Base-by-base conservation (phyloP, 2,797 vertebrate genomes). In the Sebastes alutus region DNA sequence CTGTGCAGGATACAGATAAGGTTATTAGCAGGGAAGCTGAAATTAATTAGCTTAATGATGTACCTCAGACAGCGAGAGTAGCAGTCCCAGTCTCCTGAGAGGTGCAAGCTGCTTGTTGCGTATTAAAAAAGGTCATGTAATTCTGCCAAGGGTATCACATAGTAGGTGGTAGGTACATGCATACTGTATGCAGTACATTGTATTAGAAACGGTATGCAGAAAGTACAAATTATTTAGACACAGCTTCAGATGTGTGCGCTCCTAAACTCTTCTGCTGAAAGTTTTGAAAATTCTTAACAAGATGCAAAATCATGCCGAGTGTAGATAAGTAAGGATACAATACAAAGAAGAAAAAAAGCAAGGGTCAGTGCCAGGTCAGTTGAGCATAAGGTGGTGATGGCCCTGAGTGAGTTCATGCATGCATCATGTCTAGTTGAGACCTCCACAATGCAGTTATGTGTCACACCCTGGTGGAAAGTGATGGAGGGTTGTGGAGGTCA, bases 391-490 rank as follows among this genome's bases (percentile, higher is more conserved):
- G 18, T 71, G 75, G 65, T 6, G 1, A 65, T 54, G 32, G 46
- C 55, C 65, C 32, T 49, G 49, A 75, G 60, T 63, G 52, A 76
- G 58, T 71, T 87, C 71, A 82, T 72, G 65, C 63, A 56, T 76
- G 66, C 46, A 20, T 49, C 46, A 4, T 54, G 49, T 83, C 56
- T 55, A n/a, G 64, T 52, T 38, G 30, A 78, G 58, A 52, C 55
- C 54, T 81, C 42, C 42, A 75, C 18, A 54, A 46, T 18, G 55
- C 42, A 73, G 27, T 79, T 33, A 81, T 81, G 70, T 35, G 42
- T 89, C 78, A 79, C 46, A 76, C 23, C 81, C 75, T 80, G 65
- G 68, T 81, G 69, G 52, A 84, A 77, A 78, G 29, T 62, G 67
- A 72, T 77, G 35, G 20, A 63, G 11, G 23, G 63, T 22, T 54